Evolutionary conservation across 1,140 invertebrate genomes (phyloP), one percentile per base, ranked within the genome.

Genomic region (Luehdorfia chinensis): DNA sequence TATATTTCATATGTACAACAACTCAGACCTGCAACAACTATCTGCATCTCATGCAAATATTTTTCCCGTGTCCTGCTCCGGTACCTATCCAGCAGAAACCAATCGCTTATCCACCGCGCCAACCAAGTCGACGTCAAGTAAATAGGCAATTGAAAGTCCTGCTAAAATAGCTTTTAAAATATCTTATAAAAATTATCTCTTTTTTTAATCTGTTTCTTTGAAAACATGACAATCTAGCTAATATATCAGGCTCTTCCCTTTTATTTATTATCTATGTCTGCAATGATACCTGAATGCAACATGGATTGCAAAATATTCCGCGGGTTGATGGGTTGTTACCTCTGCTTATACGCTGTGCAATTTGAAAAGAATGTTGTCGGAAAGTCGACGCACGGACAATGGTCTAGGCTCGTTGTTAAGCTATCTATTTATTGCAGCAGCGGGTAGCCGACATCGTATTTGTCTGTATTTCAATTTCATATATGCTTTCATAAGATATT

Each of bases 291-390:
- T 43, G 39, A 28, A 13, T 14, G 55, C 41, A 54, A 50, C 55
- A 47, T 53, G 47, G 59, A 67, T 73, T 70, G 61, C 59, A 45
- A 66, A 71, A 69, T 69, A 59, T 66, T 62, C 61, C 63, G 67
- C 65, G 64, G 52, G 48, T 60, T 57, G 55, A 70, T 69, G 66
- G 55, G 55, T 64, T 59, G 50, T 62, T 59, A 53, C 50, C 36
- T 52, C 60, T 55, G 57, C 65, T 62, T 54, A 54, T 43, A 30
- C 25, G 58, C 47, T 60, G 65, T 63, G 66, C 62, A 69, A 65
- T 69, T 69, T 74, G 41, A 55, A 59, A 65, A 62, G 62, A 62
- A 69, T 71, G 65, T 59, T 48, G 43, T 50, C 33, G 53, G 45
- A 39, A 44, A 41, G 47, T 46, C 50, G 18, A 9, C 39, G 44